These are phyloP conservation scores for Bombus turneri DNA, from an alignment of 1,140 invertebrate genomes.

Conservation along the genomic window DNA sequence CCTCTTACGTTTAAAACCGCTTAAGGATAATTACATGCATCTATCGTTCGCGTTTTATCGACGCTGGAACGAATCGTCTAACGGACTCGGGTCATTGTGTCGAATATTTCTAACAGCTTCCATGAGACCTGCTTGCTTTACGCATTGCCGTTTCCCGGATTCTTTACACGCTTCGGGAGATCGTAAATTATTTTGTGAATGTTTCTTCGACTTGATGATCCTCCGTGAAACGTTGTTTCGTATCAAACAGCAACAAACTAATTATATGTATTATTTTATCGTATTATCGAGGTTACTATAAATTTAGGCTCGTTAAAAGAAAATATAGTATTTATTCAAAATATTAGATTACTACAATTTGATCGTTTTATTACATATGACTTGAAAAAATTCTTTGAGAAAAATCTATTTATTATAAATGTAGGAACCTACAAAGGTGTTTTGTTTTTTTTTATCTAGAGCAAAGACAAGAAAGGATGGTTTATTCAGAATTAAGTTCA, in stretches of 20 bases:
- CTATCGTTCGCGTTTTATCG: constrained; percentile 21
- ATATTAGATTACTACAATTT: too few relatives aligned
- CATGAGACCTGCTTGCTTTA: neutral
- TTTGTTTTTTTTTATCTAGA: too few relatives aligned
- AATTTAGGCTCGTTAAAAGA: neutral
- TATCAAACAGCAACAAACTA: too few relatives aligned
- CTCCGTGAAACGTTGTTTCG: too few relatives aligned
- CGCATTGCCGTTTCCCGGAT: neutral
- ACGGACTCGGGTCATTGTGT: constrained; percentile 4
- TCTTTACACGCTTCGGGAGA: neutral
- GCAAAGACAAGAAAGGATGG: too few relatives aligned
- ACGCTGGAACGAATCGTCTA: constrained; percentile 5
- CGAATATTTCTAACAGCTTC: constrained; percentile 11
- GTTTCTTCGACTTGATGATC: neutral
- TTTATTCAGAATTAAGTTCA: too few relatives aligned
- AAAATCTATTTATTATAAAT: neutral
- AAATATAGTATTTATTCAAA: neutral
- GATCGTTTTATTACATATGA: too few relatives aligned
- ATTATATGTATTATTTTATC: neutral
- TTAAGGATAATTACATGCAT: constrained; percentile 5
- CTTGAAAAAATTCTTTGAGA: neutral
- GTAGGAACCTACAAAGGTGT: too few relatives aligned
- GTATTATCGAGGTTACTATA: neutral
- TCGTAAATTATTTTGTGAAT: neutral
- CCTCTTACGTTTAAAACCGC: neutral